A percentile compares a stretch with the other conserved stretches of the same genome.
Evolutionary conservation across 2,888 invertebrate genomes (phyloP).

Genomic region (Nomada ruficornis): DNA sequence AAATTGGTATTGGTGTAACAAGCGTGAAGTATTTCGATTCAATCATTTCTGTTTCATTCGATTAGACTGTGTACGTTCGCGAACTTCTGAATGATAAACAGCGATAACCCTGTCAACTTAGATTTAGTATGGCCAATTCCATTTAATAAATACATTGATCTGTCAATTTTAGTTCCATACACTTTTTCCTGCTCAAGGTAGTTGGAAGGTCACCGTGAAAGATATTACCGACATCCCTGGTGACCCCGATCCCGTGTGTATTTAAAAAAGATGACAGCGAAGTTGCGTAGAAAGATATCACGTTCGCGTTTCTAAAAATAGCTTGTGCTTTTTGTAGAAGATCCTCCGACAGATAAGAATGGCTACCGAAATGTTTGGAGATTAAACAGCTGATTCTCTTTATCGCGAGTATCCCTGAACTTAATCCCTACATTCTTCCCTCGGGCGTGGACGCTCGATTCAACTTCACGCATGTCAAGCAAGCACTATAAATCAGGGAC

Average conservation of each 20-base stretch:
- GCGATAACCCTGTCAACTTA: constrained; percentile 15
- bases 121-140: background rate
- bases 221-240: background rate
- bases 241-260: background rate
- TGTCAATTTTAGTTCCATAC: background rate
- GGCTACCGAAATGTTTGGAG: background rate
- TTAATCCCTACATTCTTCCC: background rate
- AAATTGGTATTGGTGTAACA: background rate
- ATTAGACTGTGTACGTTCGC: background rate
- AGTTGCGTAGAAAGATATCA: background rate
- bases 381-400: background rate
- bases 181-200: background rate
- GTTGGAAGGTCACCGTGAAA: background rate
- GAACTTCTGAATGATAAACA: constrained; percentile 16
- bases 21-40: background rate
- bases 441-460: background rate
- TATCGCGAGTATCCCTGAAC: no score
- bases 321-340: background rate
- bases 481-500: background rate
- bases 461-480: constrained; percentile 2
- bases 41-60: background rate
- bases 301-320: background rate
- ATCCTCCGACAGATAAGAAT: no score
- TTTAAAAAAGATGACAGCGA: background rate
- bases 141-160: background rate